Evolutionary conservation across 64 coral and sea anemone genomes (phyloP), one percentile per base, ranked within the genome.

Genomic region (Cladopsammia gracilis): DNA sequence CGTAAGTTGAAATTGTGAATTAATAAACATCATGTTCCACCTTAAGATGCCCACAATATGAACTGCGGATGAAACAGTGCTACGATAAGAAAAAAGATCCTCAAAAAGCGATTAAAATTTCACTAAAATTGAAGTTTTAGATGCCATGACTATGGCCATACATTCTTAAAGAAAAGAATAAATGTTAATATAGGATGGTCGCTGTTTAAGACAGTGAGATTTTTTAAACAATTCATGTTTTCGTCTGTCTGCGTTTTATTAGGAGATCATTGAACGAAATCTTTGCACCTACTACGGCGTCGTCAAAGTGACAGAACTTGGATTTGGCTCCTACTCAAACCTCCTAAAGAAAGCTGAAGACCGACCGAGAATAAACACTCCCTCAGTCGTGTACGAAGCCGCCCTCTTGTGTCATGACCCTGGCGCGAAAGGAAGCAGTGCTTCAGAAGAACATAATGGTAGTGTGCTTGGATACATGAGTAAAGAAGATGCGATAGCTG

Each of bases 391-490:
- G 43, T 91, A 91, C 56, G 89, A 91, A 72, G 77, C 34, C 19
- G 66, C 89, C 15, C 26, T 83, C 22, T 0, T 91, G 7, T 72
- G 54, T 84, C 78, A 83, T 14, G 78, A 67, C 18, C 3, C 19
- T 25, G 77, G 47, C 3, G 10, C 25, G 2, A 20, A 67, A 11
- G 62, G 19, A 3, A 89, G 19, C 49, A 50, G 7, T 0, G 64
- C 25, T 1, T 8, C 6, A 77, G 59, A 45, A 13, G 49, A 10
- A 7, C 72, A 51, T n/a, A 75, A 25, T 6, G 68, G 77, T 26
- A 78, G 89, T 73, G 45, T 62, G 13, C 71, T 83, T 45, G 89
- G 89, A 12, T 91, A 60, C 20, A 83, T 59, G 56, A 91, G 4
- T 22, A 61, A 43, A 62, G 78, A 91, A 7, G 89, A 91, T 48